Percentiles rank a stretch among this genome's conserved stretches.
Conservation (phyloP, 2,113 vertebrate genomes). For the Notothenia rossii region DNA sequence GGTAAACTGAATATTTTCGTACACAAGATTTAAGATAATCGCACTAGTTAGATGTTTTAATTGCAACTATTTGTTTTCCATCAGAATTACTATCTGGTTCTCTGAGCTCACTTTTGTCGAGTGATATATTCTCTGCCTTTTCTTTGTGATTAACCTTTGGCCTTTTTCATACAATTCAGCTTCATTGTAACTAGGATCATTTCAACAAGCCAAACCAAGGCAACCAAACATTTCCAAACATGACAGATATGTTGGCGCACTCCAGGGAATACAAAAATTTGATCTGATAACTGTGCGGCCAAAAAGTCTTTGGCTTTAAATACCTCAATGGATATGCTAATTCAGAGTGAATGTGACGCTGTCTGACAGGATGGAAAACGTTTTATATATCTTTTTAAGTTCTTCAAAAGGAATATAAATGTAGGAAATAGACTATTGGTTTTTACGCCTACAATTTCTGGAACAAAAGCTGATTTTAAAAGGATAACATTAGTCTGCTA, state of each 20-base stretch:
- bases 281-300: background rate
- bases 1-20: background rate
- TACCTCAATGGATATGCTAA: background rate
- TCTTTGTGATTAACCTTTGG: background rate
- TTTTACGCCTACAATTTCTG: too few relatives aligned
- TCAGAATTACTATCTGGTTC: background rate
- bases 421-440: too few relatives aligned
- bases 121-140: background rate
- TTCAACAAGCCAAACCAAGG: background rate
- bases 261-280: background rate
- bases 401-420: too few relatives aligned
- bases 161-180: background rate
- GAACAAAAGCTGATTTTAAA: too few relatives aligned
- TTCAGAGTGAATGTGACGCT: background rate
- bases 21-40: too few relatives aligned
- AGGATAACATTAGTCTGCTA: too few relatives aligned
- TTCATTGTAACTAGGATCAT: too few relatives aligned
- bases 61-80: too few relatives aligned
- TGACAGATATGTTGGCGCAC: background rate
- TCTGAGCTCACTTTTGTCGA: background rate
- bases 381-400: too few relatives aligned
- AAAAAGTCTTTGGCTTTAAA: conserved; percentile 1
- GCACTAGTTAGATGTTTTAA: too few relatives aligned
- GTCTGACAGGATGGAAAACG: background rate
- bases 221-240: background rate